Percentiles rank a stretch among this genome's conserved stretches.
Conservation (phyloP, 2,113 vertebrate species). For the Porphyrio hochstetteri region DNA sequence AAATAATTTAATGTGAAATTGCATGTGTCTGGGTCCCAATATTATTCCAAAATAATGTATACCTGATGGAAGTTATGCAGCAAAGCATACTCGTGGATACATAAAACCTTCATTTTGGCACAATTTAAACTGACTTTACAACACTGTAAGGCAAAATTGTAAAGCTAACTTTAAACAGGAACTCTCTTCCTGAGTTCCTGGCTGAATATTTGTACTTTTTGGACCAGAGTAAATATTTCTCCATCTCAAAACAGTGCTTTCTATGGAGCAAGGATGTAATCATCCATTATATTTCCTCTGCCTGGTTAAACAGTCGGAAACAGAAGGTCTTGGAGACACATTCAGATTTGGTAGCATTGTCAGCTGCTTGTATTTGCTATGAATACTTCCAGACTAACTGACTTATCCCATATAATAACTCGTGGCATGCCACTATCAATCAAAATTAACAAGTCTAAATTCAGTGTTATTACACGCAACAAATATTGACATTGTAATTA, state of each 20-base stretch:
- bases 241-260: background rate
- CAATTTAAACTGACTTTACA: background rate
- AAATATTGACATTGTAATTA: constrained; percentile 81
- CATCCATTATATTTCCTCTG: background rate
- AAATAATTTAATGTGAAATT: background rate
- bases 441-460: constrained; percentile 76
- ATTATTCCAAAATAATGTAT: background rate
- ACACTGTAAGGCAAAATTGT: background rate
- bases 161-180: background rate
- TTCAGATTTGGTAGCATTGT: background rate
- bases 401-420: constrained; percentile 48
- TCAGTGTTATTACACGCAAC: constrained; percentile 66
- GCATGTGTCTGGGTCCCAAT: background rate
- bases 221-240: background rate
- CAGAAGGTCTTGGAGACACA: background rate
- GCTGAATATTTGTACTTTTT: background rate
- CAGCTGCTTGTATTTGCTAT: constrained; percentile 1
- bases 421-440: constrained; percentile 52
- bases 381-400: background rate
- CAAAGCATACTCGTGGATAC: background rate
- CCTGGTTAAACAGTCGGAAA: background rate
- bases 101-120: background rate
- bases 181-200: background rate
- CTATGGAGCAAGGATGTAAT: background rate
- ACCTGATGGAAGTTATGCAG: background rate